A percentile compares a stretch with the other conserved stretches of the same genome.
phyloP scores from a whole-genome alignment of 2,113 vertebrate species.

The Brachionichthys hirsutus region DNA sequence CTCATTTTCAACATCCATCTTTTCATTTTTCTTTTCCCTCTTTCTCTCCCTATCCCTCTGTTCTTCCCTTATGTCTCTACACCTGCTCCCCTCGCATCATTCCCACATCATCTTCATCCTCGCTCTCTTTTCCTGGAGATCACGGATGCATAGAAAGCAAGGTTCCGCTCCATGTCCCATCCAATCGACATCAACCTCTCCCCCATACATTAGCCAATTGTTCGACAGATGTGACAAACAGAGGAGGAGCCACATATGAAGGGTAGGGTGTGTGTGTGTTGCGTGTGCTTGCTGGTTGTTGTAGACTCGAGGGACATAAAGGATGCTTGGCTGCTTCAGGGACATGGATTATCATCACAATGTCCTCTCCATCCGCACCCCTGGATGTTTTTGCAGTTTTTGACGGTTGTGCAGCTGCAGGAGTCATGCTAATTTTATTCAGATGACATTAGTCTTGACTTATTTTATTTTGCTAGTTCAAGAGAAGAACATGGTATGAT shows the following conservation, averaged over 20 bases:
- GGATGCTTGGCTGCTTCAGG: constrained; percentile 62
- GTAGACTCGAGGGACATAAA: constrained; percentile 57
- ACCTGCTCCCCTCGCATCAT: constrained; percentile 18
- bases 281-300: constrained; percentile 38
- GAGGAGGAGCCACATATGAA: constrained; percentile 37
- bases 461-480: constrained; percentile 18
- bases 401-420: constrained; percentile 18
- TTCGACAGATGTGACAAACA: neutral
- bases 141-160: constrained; percentile 60
- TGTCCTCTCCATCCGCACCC: constrained; percentile 18
- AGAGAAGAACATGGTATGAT: neutral
- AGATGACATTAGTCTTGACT: neutral
- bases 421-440: neutral
- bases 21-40: neutral
- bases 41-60: constrained; percentile 5
- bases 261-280: constrained; percentile 16
- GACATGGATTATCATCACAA: constrained; percentile 34
- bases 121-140: constrained; percentile 54
- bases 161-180: constrained; percentile 51
- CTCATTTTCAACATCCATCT: neutral
- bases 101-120: constrained; percentile 54
- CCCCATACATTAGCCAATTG: constrained; percentile 46
- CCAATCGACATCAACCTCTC: constrained; percentile 53
- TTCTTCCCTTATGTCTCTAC: constrained; percentile 2
- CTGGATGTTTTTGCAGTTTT: constrained; percentile 24